These are phyloP conservation scores for Argya squamiceps DNA, from an alignment of 2,797 vertebrate genomes.

Conservation along the genomic window DNA sequence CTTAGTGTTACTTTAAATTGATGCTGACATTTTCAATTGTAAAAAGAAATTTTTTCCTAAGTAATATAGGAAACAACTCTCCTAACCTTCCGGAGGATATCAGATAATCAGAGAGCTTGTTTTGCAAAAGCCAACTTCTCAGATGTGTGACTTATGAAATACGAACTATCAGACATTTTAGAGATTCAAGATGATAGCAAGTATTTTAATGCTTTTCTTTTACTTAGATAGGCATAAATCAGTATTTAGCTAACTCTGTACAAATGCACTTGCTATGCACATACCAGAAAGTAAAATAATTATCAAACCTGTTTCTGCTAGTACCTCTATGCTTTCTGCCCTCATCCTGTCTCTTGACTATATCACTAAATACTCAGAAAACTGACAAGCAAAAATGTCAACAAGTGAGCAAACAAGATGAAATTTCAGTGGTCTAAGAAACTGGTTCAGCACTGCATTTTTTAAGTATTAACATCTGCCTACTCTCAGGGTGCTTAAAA, in stretches of 20 bases:
- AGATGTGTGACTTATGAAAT: constrained; percentile 75
- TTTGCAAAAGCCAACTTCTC: constrained; percentile 79
- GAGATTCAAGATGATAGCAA: constrained; percentile 69
- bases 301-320: not conserved
- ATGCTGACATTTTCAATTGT: constrained; percentile 98
- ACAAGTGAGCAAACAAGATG: not conserved
- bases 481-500: not conserved
- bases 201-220: constrained; percentile 69
- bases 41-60: constrained; percentile 92
- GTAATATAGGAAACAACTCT: constrained; percentile 96
- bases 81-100: constrained; percentile 95
- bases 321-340: not conserved
- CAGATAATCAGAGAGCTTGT: constrained; percentile 90
- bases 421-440: not conserved
- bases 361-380: not conserved
- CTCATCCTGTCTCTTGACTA: not conserved
- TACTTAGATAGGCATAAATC: constrained; percentile 28
- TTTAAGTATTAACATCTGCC: not conserved
- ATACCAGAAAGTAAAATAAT: not conserved
- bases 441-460: not conserved
- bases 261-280: not conserved
- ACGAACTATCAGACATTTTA: constrained; percentile 70
- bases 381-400: not conserved
- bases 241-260: not conserved
- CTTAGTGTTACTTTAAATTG: constrained; percentile 98